Conservation (phyloP, 2,113 vertebrate genomes). For the Osmerus mordax region DNA sequence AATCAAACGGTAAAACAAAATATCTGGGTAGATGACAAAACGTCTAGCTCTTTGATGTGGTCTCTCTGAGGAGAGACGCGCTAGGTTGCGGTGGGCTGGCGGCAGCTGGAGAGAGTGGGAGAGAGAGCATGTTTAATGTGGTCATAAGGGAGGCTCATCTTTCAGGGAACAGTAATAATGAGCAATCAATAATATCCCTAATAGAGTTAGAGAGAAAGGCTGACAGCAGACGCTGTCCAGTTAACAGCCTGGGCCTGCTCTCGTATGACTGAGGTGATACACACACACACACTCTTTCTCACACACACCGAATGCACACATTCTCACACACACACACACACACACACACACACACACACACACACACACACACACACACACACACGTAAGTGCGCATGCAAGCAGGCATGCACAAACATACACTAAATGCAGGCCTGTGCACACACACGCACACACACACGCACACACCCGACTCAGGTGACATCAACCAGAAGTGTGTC, state of each 20-base stretch:
- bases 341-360: constrained; percentile 10
- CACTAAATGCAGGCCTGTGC: neutral
- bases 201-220: constrained; percentile 66
- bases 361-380: constrained; percentile 10
- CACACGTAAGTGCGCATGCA: neutral
- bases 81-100: constrained; percentile 70
- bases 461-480: constrained; percentile 51
- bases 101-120: constrained; percentile 70
- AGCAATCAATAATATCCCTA: constrained; percentile 75
- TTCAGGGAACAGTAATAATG: constrained; percentile 73
- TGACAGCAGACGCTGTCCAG: constrained; percentile 67
- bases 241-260: constrained; percentile 67
- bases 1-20: constrained; percentile 55
- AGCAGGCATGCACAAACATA: constrained; percentile 4
- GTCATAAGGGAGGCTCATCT: constrained; percentile 78
- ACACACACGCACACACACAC: constrained; percentile 12
- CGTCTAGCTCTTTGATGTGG: constrained; percentile 65
- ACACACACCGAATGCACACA: constrained; percentile 17
- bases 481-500: constrained; percentile 53
- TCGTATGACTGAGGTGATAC: constrained; percentile 55
- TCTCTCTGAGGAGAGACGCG: constrained; percentile 68
- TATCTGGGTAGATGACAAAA: constrained; percentile 49
- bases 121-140: constrained; percentile 74
- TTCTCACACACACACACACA: constrained; percentile 9
- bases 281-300: constrained; percentile 16